phyloP scores from a whole-genome alignment of 2,888 invertebrate species.

The Horisme vitalbata region DNA sequence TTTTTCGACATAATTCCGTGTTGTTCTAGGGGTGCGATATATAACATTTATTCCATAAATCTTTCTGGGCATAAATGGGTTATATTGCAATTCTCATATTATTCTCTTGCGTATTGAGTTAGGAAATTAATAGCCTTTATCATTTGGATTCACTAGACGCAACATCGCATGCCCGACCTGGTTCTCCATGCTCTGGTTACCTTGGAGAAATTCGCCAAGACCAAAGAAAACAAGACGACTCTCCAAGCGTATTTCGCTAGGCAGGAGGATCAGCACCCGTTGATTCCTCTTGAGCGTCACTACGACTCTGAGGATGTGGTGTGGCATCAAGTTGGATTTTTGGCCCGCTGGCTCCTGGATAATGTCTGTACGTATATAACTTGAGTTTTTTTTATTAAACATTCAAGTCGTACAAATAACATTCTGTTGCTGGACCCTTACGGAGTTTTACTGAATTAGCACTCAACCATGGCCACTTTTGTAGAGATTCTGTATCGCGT shows the following conservation, averaged over 20 bases:
- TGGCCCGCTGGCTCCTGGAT: conserved; percentile 96
- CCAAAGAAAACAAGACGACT: conserved; percentile 93
- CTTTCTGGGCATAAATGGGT: too few relatives aligned
- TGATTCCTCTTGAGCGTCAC: conserved; percentile 87
- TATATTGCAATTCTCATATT: too few relatives aligned
- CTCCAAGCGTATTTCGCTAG: conserved; percentile 86
- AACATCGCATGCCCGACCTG: conserved; percentile 86
- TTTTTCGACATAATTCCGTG: too few relatives aligned
- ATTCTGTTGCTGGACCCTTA: too few relatives aligned
- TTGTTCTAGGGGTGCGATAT: too few relatives aligned
- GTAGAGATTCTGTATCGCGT: too few relatives aligned
- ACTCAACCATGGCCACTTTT: too few relatives aligned
- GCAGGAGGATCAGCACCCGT: conserved; percentile 83
- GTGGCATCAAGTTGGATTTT: conserved; percentile 94
- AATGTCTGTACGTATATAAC: conserved; percentile 86
- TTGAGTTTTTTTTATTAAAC: neutral
- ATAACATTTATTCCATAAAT: too few relatives aligned
- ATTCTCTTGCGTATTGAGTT: too few relatives aligned
- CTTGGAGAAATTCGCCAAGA: conserved; percentile 96
- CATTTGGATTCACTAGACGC: conserved; percentile 47
- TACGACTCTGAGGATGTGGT: conserved; percentile 84
- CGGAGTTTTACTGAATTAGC: too few relatives aligned
- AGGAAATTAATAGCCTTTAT: too few relatives aligned
- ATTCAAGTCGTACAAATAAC: too few relatives aligned
- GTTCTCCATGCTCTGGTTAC: conserved; percentile 94